These are phyloP conservation scores for Drepanosiphum platanoidis DNA, from an alignment of 2,888 invertebrate genomes.

Conservation along the genomic window DNA sequence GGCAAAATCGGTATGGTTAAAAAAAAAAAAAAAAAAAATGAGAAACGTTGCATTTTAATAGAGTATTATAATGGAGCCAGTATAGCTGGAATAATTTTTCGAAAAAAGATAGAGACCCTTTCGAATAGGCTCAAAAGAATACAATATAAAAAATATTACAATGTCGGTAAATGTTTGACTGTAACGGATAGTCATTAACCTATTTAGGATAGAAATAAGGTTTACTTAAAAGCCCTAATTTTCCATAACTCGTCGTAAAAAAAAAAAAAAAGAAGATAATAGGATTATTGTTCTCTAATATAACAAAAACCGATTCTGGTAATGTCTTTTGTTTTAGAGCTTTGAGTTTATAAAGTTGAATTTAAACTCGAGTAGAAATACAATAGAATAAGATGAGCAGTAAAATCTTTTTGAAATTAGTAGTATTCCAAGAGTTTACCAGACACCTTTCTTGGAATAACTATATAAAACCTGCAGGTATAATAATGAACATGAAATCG, in stretches of 20 bases:
- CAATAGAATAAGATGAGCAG: background rate
- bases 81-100: too few species aligned
- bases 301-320: constrained; percentile 37
- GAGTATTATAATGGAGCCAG: too few species aligned
- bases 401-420: background rate
- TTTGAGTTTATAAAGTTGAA: constrained; percentile 19
- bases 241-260: too few species aligned
- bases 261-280: constrained; percentile 22
- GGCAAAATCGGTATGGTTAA: too few species aligned
- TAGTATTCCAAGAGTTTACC: background rate
- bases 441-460: background rate
- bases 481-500: background rate
- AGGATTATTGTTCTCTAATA: constrained; percentile 27
- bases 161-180: background rate
- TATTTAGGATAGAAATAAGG: background rate
- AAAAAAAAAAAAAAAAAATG: background rate
- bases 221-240: background rate
- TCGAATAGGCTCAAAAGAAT: too few species aligned
- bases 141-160: background rate
- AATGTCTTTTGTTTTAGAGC: constrained; percentile 14
- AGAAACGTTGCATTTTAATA: too few species aligned
- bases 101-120: too few species aligned
- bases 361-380: background rate
- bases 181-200: background rate
- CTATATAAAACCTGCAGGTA: background rate